Percentiles rank a stretch among this genome's conserved stretches.
Evolutionary conservation across 1,140 invertebrate species (phyloP).

Genomic region (Camponotus vicinus): DNA sequence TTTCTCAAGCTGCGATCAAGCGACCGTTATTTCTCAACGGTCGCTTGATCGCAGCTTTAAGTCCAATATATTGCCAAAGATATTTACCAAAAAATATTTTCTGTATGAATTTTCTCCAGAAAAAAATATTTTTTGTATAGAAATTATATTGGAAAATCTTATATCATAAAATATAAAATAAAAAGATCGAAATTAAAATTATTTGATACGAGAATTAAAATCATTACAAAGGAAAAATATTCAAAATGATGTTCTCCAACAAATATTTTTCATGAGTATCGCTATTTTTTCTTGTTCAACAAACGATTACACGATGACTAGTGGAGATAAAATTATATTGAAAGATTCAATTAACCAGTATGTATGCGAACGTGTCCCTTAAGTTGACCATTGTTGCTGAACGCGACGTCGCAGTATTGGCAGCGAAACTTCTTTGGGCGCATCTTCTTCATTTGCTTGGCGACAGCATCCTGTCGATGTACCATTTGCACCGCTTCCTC

Average conservation of each 20-base stretch:
- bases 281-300: not conserved
- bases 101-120: no score
- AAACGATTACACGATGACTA: not conserved
- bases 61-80: no score
- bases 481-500: constrained; percentile 78
- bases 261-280: not conserved
- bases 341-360: constrained; percentile 89
- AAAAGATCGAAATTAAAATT: not conserved
- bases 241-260: not conserved
- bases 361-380: constrained; percentile 97
- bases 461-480: constrained; percentile 78
- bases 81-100: no score
- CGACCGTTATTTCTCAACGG: no score
- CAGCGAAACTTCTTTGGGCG: constrained; percentile 96
- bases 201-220: not conserved
- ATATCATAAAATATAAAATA: not conserved
- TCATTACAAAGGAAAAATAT: not conserved
- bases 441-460: constrained; percentile 88
- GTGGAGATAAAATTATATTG: not conserved
- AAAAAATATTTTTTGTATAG: no score
- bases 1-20: no score
- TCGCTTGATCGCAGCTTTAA: no score
- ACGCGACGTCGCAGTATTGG: constrained; percentile 95
- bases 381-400: constrained; percentile 97
- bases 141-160: not conserved